Base-by-base conservation (phyloP, 2,888 invertebrate species). In the Oscheius onirici region DNA sequence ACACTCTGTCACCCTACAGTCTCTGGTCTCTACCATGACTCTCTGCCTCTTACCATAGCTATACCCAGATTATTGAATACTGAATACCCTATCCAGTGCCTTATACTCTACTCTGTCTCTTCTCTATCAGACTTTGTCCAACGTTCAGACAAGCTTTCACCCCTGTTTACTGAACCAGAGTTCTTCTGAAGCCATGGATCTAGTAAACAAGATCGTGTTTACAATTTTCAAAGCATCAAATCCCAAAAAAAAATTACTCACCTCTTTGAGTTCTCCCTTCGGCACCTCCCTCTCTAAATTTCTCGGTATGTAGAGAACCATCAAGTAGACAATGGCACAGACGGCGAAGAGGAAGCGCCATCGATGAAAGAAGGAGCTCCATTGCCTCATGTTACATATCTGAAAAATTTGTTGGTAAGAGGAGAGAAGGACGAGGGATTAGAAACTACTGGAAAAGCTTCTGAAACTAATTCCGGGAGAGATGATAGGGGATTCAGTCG, bases 371-470 rank as follows among this genome's bases (percentile, higher is more conserved):
- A 63, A 63, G 10, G 24, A 28, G 10, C 63, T 46, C 63, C 63
- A 63, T 63, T 46, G 49, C 63, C 63, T 63, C 63, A 63, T 63
- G 24, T 34, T 63, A 63, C 63, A 63, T 63, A 63, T 49, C 63
- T 63, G 63, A 26, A 60, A 60, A 5, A 3, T 3, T 3, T 5
- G 1, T 17, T 44, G 34, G 11, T 22, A 26, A 3, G 51, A 17
- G 22, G 8, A 11, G 5, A 10, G 3, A 24, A 20, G 24, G 11
- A 20, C 20, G 51, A 24, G 10, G 51, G 24, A 20, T 34, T 34
- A 34, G 34, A 34, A 34, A 34, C 34, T 34, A 34, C 34, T 34
- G 34, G 34, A 34, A 34, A 34, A 34, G 34, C 34, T 8, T 34
- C 34, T 34, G 34, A 34, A n/a, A 34, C 34, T 34, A 34, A 34